These are phyloP conservation scores for Amphiprion percula DNA, from an alignment of 2,113 vertebrate species.

Conservation along the genomic window DNA sequence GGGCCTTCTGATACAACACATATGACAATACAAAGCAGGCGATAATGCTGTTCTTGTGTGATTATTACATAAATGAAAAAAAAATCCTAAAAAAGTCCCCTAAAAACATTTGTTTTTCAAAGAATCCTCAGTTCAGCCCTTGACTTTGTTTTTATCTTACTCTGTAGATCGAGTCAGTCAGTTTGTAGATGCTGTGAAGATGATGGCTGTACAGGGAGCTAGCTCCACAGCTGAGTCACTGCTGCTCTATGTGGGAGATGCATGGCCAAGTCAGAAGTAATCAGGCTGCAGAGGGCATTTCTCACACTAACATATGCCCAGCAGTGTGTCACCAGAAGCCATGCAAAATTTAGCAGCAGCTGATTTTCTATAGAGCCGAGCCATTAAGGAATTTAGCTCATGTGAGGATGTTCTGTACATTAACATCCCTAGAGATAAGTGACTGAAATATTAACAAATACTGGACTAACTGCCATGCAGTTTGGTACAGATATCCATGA, in stretches of 20 bases:
- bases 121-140: background rate
- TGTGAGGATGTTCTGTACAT: no score
- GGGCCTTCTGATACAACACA: conserved; percentile 14
- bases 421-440: no score
- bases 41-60: background rate
- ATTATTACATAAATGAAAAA: conserved; percentile 5
- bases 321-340: conserved; percentile 1
- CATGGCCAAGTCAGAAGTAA: background rate
- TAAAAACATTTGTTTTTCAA: background rate
- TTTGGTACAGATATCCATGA: no score
- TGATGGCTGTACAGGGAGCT: conserved; percentile 2
- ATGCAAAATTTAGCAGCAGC: background rate
- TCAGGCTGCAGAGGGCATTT: conserved; percentile 1
- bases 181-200: conserved; percentile 13
- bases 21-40: background rate
- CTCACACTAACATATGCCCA: background rate
- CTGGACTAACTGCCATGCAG: no score
- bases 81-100: background rate
- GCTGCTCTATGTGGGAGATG: conserved; percentile 29
- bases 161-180: background rate
- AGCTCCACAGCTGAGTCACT: conserved; percentile 24
- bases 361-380: no score
- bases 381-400: no score
- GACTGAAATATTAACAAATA: no score
- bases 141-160: background rate